These are phyloP conservation scores for Drosophila helvetica DNA, from an alignment of 2,888 invertebrate genomes.

Conservation along the genomic window DNA sequence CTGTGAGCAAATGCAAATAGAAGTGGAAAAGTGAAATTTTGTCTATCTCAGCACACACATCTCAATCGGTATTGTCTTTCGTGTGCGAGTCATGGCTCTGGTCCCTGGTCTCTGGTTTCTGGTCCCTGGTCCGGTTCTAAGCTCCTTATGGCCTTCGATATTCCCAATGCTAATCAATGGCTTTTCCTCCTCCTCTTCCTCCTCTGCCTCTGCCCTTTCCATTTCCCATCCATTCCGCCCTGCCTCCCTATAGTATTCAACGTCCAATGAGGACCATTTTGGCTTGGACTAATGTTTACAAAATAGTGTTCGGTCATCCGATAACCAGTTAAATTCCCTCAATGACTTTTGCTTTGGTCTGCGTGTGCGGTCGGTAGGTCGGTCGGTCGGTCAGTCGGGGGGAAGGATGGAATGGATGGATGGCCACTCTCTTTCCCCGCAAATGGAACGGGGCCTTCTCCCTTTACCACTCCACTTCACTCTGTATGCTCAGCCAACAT, in stretches of 20 bases:
- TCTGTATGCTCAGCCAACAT: constrained; percentile 66
- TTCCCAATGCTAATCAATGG: constrained; percentile 47
- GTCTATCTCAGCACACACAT: constrained; percentile 17
- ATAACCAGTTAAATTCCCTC: constrained; percentile 66
- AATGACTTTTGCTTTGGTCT: constrained; percentile 68
- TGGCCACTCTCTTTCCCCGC: constrained; percentile 8
- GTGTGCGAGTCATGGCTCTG: constrained; percentile 21
- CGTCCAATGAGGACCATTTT: constrained; percentile 40
- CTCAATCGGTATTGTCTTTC: constrained; percentile 30
- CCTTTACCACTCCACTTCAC: background rate
- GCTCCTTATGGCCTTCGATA: constrained; percentile 42
- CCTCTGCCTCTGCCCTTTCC: background rate
- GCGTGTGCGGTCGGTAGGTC: constrained; percentile 40
- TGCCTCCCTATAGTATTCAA: background rate
- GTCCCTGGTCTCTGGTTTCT: background rate
- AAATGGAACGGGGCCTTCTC: background rate
- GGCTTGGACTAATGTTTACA: constrained; percentile 64
- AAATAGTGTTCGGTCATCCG: constrained; percentile 74
- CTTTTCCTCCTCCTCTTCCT: constrained; percentile 4
- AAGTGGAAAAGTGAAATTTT: constrained; percentile 8
- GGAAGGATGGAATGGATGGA: constrained; percentile 2
- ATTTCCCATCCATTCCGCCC: no score
- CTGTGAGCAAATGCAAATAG: constrained; percentile 7
- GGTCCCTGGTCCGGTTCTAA: constrained; percentile 1
- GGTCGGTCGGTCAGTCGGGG: background rate